Evolutionary conservation across 2,113 vertebrate species (phyloP).

Genomic region (Delphinapterus leucas): DNA sequence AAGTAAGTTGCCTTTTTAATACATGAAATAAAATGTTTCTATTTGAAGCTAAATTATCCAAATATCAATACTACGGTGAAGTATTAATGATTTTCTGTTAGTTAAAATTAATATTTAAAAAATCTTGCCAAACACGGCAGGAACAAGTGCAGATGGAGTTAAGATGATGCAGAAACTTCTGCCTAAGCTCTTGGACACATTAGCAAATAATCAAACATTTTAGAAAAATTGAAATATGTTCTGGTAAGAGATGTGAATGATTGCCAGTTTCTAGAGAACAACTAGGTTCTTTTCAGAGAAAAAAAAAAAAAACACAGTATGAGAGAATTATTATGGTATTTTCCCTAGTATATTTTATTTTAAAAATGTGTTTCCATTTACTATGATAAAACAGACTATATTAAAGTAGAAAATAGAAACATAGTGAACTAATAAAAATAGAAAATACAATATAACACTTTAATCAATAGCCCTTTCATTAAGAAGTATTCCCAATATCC

Average conservation of each 20-base stretch:
- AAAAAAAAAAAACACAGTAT: not conserved
- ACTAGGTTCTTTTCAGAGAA: not conserved
- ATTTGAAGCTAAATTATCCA: constrained; percentile 33
- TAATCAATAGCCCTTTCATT: not conserved
- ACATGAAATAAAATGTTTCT: constrained; percentile 22
- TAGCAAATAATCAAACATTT: constrained; percentile 62
- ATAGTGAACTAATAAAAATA: not conserved
- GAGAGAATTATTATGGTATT: not conserved
- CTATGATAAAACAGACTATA: not conserved
- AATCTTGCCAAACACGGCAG: constrained; percentile 19
- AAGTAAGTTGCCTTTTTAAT: constrained; percentile 15
- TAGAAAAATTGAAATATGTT: constrained; percentile 55
- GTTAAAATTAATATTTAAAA: constrained; percentile 39
- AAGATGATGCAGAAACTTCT: constrained; percentile 47
- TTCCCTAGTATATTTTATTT: not conserved
- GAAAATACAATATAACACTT: not conserved
- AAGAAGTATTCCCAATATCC: not conserved
- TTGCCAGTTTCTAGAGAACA: not conserved
- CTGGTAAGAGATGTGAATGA: not conserved
- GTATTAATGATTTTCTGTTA: constrained; percentile 44
- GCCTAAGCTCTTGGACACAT: not conserved
- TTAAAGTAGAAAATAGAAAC: constrained; percentile 47
- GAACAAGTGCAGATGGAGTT: constrained; percentile 61
- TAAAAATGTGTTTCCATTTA: not conserved
- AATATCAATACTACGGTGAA: constrained; percentile 36